These are phyloP conservation scores for Alcis repandata DNA, from an alignment of 2,888 invertebrate genomes.

Conservation along the genomic window DNA sequence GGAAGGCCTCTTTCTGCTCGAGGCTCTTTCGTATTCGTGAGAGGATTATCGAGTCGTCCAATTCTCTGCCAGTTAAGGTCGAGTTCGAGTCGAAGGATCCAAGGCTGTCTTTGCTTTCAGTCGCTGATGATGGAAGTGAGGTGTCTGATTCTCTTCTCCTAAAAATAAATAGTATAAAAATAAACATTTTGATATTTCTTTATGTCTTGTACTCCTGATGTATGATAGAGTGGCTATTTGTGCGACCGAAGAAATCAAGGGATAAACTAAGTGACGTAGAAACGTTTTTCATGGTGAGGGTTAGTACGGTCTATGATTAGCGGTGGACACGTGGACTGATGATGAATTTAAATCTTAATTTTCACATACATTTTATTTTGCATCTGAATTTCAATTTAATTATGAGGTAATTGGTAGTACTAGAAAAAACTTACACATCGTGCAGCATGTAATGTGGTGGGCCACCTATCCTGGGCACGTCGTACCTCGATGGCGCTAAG, in stretches of 20 bases:
- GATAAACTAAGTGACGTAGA: too few species aligned
- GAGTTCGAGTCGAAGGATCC: slow-evolving; percentile 90
- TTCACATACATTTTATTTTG: too few species aligned
- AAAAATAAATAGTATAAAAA: slow-evolving; percentile 45
- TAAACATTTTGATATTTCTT: too few species aligned
- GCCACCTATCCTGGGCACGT: slow-evolving; percentile 65
- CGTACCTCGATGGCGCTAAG: slow-evolving; percentile 72
- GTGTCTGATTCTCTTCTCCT: slow-evolving; percentile 88
- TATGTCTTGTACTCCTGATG: too few species aligned
- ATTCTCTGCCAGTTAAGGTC: slow-evolving; percentile 89
- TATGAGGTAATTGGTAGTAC: neutral
- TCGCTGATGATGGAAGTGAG: slow-evolving; percentile 88
- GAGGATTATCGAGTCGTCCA: slow-evolving; percentile 91
- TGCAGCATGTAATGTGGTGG: slow-evolving; percentile 77
- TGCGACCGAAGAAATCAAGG: too few species aligned
- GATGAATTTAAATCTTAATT: too few species aligned
- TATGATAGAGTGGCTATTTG: too few species aligned
- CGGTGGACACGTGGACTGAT: too few species aligned
- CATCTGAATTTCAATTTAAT: too few species aligned
- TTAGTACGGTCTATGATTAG: too few species aligned
- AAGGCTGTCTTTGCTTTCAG: slow-evolving; percentile 89
- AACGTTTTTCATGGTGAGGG: too few species aligned
- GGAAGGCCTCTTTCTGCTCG: slow-evolving; percentile 96
- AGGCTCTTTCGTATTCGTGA: slow-evolving; percentile 93
- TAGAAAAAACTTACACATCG: slow-evolving; percentile 68